These are phyloP conservation scores for Mactromeris polynyma DNA, from an alignment of 2,888 invertebrate species.

Conservation along the genomic window DNA sequence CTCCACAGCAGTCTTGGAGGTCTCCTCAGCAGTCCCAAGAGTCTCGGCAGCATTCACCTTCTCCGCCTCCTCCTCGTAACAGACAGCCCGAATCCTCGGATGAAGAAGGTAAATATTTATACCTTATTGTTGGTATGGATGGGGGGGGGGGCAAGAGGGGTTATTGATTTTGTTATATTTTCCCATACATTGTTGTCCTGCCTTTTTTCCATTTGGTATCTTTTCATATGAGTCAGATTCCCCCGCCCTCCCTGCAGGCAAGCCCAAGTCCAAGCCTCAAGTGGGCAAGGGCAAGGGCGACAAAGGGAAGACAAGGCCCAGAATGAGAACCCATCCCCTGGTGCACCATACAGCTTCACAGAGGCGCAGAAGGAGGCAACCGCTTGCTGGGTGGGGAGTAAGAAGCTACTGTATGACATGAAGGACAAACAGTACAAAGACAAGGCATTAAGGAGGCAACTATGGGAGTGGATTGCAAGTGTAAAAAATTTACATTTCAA, in stretches of 20 bases:
- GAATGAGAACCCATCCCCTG: constrained; percentile 14
- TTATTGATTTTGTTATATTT: constrained; percentile 35
- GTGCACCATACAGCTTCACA: constrained; percentile 31
- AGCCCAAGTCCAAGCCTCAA: constrained; percentile 41
- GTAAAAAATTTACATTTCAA: constrained; percentile 10
- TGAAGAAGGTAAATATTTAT: constrained; percentile 41
- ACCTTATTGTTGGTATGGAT: constrained; percentile 31
- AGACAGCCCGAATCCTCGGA: constrained; percentile 27
- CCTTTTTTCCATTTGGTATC: constrained; percentile 25
- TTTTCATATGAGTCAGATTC: constrained; percentile 42
- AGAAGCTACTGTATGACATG: constrained; percentile 45
- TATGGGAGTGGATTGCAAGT: constrained; percentile 46
- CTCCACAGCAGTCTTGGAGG: no score
- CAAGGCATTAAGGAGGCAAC: constrained; percentile 46
- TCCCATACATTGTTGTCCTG: constrained; percentile 37
- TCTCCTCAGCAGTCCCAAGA: no score
- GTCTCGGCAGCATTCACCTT: constrained; percentile 25
- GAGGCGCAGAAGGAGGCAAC: constrained; percentile 33
- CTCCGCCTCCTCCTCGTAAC: constrained; percentile 23
- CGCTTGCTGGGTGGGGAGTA: constrained; percentile 34
- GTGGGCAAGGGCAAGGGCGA: constrained; percentile 29
- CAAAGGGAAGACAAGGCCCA: constrained; percentile 32
- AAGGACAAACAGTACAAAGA: constrained; percentile 50
- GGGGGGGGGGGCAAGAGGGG: constrained; percentile 21
- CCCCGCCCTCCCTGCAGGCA: background rate